Evolutionary conservation across 2,113 vertebrate genomes (phyloP).

Genomic region (Lycocorax pyrrhopterus): DNA sequence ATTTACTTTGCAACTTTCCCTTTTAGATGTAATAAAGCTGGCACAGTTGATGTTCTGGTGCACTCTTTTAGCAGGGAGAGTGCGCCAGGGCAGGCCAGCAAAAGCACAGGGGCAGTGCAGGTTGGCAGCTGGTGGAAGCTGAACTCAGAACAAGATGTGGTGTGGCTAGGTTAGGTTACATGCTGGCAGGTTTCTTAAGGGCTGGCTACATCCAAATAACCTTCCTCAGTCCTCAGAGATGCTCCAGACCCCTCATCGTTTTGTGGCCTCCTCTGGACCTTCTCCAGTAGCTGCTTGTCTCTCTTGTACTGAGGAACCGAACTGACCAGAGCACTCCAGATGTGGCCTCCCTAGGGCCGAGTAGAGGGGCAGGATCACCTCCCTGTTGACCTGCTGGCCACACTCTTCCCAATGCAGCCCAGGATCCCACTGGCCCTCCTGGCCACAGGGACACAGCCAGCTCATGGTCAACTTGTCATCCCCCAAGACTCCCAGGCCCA

Average conservation of each 20-base stretch:
- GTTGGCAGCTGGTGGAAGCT: background rate
- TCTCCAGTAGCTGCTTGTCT: background rate
- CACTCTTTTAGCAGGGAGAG: background rate
- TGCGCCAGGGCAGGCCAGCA: background rate
- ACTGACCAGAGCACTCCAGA: background rate
- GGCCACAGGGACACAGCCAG: background rate
- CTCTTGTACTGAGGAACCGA: background rate
- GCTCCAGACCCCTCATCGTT: background rate
- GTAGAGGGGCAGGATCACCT: background rate
- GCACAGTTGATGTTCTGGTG: background rate
- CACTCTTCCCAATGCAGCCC: fast-evolving
- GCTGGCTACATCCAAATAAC: background rate
- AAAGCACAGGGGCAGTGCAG: background rate
- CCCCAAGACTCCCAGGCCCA: background rate
- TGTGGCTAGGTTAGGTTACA: background rate
- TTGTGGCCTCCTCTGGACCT: background rate
- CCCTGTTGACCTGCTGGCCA: fast-evolving
- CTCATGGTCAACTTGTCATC: background rate
- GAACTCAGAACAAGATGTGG: background rate
- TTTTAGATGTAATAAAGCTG: background rate
- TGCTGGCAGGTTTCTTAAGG: background rate
- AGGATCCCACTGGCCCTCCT: background rate
- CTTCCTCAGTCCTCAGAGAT: background rate
- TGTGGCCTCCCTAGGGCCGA: fast-evolving
- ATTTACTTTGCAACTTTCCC: background rate